A percentile compares a stretch with the other conserved stretches of the same genome.
Evolutionary conservation across 2,113 vertebrate genomes (phyloP).

Genomic region (Orientallactaga bullata): DNA sequence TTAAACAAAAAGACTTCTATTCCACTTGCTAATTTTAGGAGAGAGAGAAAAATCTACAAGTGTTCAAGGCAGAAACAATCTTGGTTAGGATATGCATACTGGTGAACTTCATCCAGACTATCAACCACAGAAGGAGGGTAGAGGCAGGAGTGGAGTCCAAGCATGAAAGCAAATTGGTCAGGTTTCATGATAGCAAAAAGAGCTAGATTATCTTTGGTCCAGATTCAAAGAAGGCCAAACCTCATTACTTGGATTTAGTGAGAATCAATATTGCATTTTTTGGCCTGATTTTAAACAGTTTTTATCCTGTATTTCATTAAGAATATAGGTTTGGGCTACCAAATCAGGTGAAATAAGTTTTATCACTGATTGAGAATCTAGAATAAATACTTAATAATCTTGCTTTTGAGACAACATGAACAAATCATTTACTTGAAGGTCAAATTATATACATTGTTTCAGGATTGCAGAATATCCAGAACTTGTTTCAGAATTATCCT

Average conservation of each 20-base stretch:
- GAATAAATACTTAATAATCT: slow-evolving; percentile 7
- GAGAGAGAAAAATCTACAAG: neutral
- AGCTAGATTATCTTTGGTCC: slow-evolving; percentile 1
- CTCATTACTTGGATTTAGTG: neutral
- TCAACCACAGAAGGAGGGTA: neutral
- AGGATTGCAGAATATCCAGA: neutral
- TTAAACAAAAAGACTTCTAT: neutral
- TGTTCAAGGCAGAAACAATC: neutral
- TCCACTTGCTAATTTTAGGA: neutral
- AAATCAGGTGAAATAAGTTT: neutral
- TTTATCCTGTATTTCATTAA: neutral
- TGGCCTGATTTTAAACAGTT: slow-evolving; percentile 4
- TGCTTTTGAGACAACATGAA: slow-evolving; percentile 44
- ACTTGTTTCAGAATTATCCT: slow-evolving; percentile 37
- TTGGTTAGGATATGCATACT: neutral
- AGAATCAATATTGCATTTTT: slow-evolving; percentile 23
- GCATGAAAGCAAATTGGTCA: neutral
- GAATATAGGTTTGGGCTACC: slow-evolving; percentile 8
- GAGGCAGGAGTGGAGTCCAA: neutral
- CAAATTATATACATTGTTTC: slow-evolving; percentile 30
- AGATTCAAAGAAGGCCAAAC: slow-evolving; percentile 7
- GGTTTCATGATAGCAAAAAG: slow-evolving; percentile 6
- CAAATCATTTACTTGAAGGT: slow-evolving; percentile 40
- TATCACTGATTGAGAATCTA: neutral
- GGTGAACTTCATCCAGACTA: neutral